These are phyloP conservation scores for Poliocrania exsul DNA, from an alignment of 2,797 vertebrate genomes.

Conservation along the genomic window DNA sequence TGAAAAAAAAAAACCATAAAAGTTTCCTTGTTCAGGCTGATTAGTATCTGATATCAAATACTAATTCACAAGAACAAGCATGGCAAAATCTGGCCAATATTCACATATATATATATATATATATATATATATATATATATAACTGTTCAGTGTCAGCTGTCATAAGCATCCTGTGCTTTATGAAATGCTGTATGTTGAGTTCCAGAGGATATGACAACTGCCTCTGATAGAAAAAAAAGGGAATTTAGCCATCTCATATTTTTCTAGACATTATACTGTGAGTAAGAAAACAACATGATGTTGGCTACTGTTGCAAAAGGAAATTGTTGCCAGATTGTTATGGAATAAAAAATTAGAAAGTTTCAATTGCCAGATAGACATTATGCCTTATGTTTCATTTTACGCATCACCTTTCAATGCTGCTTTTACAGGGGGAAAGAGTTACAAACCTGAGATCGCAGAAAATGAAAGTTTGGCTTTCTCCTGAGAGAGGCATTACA, in stretches of 20 bases:
- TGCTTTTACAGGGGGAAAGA: not conserved
- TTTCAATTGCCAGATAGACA: not conserved
- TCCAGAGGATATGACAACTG: not conserved
- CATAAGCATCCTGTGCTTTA: not conserved
- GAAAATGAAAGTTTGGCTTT: constrained; percentile 25
- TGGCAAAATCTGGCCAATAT: not conserved
- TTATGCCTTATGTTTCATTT: not conserved
- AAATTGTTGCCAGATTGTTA: not conserved
- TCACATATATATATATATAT: not conserved
- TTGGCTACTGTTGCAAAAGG: not conserved
- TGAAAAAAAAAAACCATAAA: not conserved
- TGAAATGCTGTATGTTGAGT: not conserved
- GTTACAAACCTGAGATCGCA: not conserved
- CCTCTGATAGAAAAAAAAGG: not conserved
- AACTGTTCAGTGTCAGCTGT: not conserved
- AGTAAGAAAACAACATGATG: not conserved
- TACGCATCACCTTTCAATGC: not conserved
- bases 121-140: not conserved
- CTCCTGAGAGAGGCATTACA: constrained; percentile 23
- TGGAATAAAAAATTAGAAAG: not conserved
- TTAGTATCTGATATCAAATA: not conserved
- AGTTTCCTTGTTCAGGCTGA: not conserved
- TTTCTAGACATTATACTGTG: not conserved
- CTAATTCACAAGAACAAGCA: not conserved
- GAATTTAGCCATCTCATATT: not conserved